Evolutionary conservation across 2,888 invertebrate species (phyloP).

Genomic region (Drosophila melanosoma): DNA sequence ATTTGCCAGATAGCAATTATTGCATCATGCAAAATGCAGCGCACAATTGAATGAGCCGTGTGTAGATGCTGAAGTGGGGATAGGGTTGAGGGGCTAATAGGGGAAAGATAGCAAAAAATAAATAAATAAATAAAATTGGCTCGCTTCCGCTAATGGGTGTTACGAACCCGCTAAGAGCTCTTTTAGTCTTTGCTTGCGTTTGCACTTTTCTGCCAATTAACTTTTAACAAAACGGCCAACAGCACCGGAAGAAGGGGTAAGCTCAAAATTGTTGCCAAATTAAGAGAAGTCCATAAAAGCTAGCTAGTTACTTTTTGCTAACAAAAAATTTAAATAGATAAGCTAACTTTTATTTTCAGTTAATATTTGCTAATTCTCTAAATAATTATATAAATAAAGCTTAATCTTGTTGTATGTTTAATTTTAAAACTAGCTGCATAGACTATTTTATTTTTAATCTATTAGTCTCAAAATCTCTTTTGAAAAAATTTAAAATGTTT

Average conservation of each 20-base stretch:
- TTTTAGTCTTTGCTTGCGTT: slow-evolving; percentile 50
- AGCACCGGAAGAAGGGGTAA: slow-evolving; percentile 38
- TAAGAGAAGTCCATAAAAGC: background rate
- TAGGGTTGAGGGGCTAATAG: background rate
- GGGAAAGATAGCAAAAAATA: background rate
- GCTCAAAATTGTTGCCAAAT: slow-evolving; percentile 1
- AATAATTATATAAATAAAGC: background rate
- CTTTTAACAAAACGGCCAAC: slow-evolving; percentile 37
- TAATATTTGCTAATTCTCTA: background rate
- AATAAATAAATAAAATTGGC: slow-evolving; percentile 44
- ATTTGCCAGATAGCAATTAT: slow-evolving; percentile 53
- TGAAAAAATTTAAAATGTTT: too few relatives aligned
- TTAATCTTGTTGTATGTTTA: too few relatives aligned
- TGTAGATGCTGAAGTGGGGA: background rate
- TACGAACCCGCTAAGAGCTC: slow-evolving; percentile 3
- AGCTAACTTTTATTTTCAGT: background rate
- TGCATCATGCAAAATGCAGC: slow-evolving; percentile 61
- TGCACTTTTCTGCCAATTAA: slow-evolving; percentile 72
- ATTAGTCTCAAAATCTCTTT: too few relatives aligned
- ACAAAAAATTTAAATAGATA: rapidly evolving
- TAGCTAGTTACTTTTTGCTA: background rate
- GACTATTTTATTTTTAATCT: too few relatives aligned
- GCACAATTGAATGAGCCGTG: slow-evolving; percentile 24
- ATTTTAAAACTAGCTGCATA: too few relatives aligned
- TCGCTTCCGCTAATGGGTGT: slow-evolving; percentile 58